Conservation (phyloP, 2,797 vertebrate species). For the Mus minutoides region DNA sequence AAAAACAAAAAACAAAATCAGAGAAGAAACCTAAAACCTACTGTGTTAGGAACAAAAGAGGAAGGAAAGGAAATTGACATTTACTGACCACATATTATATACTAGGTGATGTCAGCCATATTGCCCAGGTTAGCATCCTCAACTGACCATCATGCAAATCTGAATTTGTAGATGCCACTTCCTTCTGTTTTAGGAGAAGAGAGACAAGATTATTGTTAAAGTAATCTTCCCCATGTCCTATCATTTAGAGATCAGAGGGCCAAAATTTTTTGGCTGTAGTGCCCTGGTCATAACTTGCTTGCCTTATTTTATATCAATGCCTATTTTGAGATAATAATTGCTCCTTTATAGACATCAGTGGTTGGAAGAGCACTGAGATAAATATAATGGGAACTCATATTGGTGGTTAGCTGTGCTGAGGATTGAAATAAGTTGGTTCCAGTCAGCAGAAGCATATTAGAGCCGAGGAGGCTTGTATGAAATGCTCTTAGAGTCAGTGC, state of each 20-base stretch:
- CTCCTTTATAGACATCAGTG: not conserved
- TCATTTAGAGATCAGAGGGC: not conserved
- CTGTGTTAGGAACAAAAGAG: not conserved
- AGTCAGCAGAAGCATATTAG: not conserved
- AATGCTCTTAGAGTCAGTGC: not conserved
- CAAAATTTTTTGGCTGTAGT: not conserved
- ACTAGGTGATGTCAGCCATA: not conserved
- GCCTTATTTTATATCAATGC: not conserved
- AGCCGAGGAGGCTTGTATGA: not conserved
- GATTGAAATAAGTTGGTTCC: not conserved
- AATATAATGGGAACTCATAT: not conserved
- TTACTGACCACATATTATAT: not conserved
- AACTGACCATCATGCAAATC: not conserved
- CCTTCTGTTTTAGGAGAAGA: not conserved
- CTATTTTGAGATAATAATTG: not conserved
- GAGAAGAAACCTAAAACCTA: not conserved
- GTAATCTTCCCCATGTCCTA: not conserved
- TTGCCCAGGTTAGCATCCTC: not conserved
- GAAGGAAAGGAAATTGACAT: not conserved
- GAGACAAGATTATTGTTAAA: not conserved
- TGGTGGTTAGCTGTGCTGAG: not conserved
- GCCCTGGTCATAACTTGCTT: not conserved
- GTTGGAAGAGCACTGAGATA: not conserved
- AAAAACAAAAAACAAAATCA: not conserved
- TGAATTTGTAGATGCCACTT: accelerated